Conservation (phyloP, 35 echinoderm and acorn worm species). For the Ptychodera flava region DNA sequence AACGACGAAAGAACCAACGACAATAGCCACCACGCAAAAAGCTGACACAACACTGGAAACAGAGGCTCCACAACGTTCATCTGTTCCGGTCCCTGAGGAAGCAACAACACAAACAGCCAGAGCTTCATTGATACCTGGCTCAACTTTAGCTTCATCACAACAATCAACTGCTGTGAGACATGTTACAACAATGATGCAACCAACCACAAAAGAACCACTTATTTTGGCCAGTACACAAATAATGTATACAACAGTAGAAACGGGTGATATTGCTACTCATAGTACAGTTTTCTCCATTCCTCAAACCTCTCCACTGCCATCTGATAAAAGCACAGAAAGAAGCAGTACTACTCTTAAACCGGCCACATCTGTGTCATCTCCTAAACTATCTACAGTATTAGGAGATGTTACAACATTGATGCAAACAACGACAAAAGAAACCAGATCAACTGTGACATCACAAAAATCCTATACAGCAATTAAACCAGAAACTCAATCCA, state of each 20-base stretch:
- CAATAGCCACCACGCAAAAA: background rate
- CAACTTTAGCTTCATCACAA: too few relatives aligned
- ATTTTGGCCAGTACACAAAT: background rate
- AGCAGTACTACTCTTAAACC: too few relatives aligned
- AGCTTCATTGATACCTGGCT: too few relatives aligned
- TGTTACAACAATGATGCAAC: background rate
- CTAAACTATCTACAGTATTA: background rate
- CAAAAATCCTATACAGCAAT: too few relatives aligned
- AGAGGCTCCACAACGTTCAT: too few relatives aligned
- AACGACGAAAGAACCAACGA: background rate
- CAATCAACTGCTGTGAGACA: background rate
- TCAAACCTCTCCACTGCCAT: too few relatives aligned
- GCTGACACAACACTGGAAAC: too few relatives aligned
- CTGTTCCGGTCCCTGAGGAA: too few relatives aligned
- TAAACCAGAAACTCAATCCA: background rate
- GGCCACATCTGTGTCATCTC: background rate
- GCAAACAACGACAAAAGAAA: background rate
- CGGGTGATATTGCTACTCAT: too few relatives aligned
- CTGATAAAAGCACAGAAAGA: background rate
- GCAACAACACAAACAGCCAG: background rate
- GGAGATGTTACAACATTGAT: background rate
- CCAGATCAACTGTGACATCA: too few relatives aligned
- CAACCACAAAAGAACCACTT: background rate
- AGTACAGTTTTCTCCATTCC: too few relatives aligned
- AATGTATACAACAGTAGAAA: too few relatives aligned